These are phyloP conservation scores for Heliconius congener DNA, from an alignment of 1,140 invertebrate genomes.

Conservation along the genomic window DNA sequence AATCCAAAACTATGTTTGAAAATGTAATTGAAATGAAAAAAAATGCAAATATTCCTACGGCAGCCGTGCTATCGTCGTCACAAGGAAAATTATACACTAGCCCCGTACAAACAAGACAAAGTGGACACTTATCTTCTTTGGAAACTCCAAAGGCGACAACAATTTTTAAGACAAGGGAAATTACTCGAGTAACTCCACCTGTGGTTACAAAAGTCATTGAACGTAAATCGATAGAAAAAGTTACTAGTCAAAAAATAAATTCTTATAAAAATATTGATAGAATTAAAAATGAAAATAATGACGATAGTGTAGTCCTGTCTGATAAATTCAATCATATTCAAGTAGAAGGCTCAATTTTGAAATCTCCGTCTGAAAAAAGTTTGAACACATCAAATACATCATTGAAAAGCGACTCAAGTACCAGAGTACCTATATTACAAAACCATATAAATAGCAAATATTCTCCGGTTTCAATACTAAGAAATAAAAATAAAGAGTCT, in stretches of 20 bases:
- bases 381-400: background rate
- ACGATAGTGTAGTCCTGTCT: background rate
- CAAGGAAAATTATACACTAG: background rate
- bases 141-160: background rate
- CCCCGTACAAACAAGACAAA: background rate
- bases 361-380: background rate
- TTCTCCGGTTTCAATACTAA: conserved; percentile 16
- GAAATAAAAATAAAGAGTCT: conserved; percentile 17
- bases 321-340: background rate
- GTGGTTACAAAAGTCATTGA: conserved; percentile 3
- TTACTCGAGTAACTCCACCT: background rate
- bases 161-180: background rate
- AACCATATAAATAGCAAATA: conserved; percentile 9
- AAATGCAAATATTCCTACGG: conserved; percentile 1
- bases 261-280: background rate
- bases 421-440: conserved; percentile 26
- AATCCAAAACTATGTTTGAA: conserved; percentile 4
- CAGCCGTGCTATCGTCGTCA: background rate
- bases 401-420: conserved; percentile 9
- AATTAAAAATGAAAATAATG: background rate
- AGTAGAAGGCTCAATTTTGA: background rate
- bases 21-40: conserved; percentile 4
- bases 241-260: conserved; percentile 6
- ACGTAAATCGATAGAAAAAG: conserved; percentile 10
- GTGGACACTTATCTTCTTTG: background rate